These are phyloP conservation scores for Rhagologus leucostigma DNA, from an alignment of 2,113 vertebrate species.

Conservation along the genomic window DNA sequence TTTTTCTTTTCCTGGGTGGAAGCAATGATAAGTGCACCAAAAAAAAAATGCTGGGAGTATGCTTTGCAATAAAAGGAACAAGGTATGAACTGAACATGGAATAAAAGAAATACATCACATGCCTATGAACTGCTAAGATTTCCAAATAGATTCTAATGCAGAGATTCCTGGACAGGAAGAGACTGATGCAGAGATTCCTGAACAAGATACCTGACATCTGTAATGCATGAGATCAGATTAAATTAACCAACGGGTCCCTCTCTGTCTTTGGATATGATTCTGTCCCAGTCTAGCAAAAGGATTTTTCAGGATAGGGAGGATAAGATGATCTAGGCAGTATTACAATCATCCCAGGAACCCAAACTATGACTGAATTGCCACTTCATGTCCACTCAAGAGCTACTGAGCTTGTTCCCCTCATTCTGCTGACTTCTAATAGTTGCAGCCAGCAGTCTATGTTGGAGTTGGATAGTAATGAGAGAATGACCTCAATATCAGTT, in stretches of 20 bases:
- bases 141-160: background rate
- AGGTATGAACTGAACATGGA: background rate
- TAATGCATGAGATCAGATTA: background rate
- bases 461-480: background rate
- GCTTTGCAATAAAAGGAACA: background rate
- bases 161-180: background rate
- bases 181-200: background rate
- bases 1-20: background rate
- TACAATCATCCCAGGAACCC: background rate
- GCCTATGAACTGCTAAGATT: background rate
- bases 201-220: background rate
- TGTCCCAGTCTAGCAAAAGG: background rate
- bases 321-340: background rate
- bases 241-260: background rate
- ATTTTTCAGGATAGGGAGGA: background rate
- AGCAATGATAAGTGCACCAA: background rate
- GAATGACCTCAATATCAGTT: background rate
- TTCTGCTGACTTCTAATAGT: background rate
- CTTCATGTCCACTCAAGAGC: background rate
- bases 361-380: background rate
- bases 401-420: background rate
- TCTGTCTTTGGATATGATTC: background rate
- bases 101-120: background rate
- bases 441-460: background rate
- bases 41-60: background rate